These are phyloP conservation scores for Acanthosepion pharaonis DNA, from an alignment of 2,888 invertebrate species.

Conservation along the genomic window DNA sequence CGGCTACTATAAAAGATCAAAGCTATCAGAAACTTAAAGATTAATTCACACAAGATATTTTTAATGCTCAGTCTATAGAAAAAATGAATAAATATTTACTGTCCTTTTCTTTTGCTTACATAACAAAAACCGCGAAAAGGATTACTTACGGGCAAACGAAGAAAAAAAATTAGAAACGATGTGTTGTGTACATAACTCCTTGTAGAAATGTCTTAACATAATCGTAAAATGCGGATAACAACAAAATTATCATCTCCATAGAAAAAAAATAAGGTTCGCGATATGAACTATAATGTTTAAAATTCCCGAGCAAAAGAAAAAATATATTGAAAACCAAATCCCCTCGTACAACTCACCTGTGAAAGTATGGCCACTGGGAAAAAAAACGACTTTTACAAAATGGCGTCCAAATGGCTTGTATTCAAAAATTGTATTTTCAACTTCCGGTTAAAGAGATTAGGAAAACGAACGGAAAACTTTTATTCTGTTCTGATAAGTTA, in stretches of 20 bases:
- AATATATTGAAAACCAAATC: not conserved
- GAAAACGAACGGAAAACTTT: not conserved
- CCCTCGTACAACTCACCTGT: not conserved
- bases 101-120: not conserved
- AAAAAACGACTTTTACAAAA: not conserved
- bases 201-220: not conserved
- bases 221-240: no score
- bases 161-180: not conserved
- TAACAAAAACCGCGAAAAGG: not conserved
- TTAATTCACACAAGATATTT: not conserved
- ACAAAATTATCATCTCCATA: not conserved
- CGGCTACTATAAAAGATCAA: not conserved
- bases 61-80: not conserved
- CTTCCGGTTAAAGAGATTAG: not conserved
- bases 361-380: constrained; percentile 33
- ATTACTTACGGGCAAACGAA: not conserved
- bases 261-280: not conserved
- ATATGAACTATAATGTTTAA: not conserved
- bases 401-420: not conserved
- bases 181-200: not conserved
- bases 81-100: not conserved
- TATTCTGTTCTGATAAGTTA: not conserved
- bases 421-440: not conserved
- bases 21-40: no score
- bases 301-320: not conserved